Evolutionary conservation across 35 echinoderm and acorn worm genomes (phyloP), one percentile per base, ranked within the genome.

Genomic region (Lytechinus pictus): DNA sequence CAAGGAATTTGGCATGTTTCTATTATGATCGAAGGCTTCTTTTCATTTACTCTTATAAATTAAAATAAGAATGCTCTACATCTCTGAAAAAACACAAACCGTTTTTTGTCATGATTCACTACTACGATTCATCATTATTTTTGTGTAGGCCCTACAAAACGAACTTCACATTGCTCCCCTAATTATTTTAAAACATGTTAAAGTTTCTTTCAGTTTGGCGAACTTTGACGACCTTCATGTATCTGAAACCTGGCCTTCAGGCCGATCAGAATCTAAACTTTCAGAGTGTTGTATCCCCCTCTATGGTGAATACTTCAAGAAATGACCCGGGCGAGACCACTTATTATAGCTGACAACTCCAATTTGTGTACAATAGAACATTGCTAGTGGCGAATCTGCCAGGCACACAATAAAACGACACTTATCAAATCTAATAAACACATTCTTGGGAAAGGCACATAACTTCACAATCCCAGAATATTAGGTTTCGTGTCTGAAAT

Each of bases 301-400:
- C 66, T 79, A 79, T n/a, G 6, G 66, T n/a, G 66, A 79, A 79
- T 24, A 79, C 66, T 79, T 79, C 66, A 79, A 4, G 66, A 79
- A 54, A 52, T 90, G 88, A 90, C 88, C 88, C 52, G 29, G 88
- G 88, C 27, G 52, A 54, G 88, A 90, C 88, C 16, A 21, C 52
- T 90, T 90, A 90, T 90, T 90, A 44, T 14, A 90, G 33, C 88
- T 54, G 88, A 90, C 88, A 90, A 44, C 88, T 90, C 44, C 88
- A 90, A 90, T 90, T 90, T 90, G 88, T 90, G n/a, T 90, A 90
- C 88, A 90, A 90, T 52, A 54, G 52, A 90, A 90, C 88, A 44
- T 90, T 54, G 88, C 88, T 90, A 52, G 28, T 33, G 88, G 88
- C 88, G 52, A 90, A 90, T 54, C 88, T 44, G 88, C 66, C 66